Conservation (phyloP, 2,888 invertebrate genomes). For the Trachelus troglodyta region DNA sequence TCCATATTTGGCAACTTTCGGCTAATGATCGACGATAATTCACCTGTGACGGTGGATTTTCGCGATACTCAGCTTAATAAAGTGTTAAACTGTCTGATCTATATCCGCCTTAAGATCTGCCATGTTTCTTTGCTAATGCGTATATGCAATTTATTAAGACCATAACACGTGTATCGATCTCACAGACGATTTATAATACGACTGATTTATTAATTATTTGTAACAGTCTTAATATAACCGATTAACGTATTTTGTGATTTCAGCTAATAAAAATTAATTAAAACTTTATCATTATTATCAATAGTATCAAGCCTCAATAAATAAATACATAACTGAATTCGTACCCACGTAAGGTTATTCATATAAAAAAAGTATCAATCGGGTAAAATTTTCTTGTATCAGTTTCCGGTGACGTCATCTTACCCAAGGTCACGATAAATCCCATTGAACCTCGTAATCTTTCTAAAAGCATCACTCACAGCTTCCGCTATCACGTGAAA, state of each 20-base stretch:
- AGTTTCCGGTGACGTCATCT: background rate
- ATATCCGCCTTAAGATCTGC: background rate
- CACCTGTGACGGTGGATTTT: background rate
- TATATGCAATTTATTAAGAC: background rate
- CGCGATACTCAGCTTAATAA: background rate
- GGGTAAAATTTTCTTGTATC: background rate
- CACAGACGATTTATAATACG: background rate
- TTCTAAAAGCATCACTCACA: conserved; percentile 5
- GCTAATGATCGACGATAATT: background rate
- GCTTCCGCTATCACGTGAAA: background rate
- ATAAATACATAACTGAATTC: too few species aligned
- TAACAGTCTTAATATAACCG: background rate
- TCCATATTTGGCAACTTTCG: background rate
- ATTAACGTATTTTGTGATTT: background rate
- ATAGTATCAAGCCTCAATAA: background rate
- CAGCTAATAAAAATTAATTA: background rate
- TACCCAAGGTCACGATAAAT: background rate
- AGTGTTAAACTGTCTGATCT: background rate
- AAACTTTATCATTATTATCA: background rate
- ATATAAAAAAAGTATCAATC: background rate
- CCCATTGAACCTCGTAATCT: background rate
- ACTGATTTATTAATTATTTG: background rate
- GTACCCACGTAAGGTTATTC: background rate
- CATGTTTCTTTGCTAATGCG: background rate
- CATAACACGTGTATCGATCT: background rate